These are phyloP conservation scores for Thereva nobilitata DNA, from an alignment of 2,888 invertebrate genomes.

Conservation along the genomic window DNA sequence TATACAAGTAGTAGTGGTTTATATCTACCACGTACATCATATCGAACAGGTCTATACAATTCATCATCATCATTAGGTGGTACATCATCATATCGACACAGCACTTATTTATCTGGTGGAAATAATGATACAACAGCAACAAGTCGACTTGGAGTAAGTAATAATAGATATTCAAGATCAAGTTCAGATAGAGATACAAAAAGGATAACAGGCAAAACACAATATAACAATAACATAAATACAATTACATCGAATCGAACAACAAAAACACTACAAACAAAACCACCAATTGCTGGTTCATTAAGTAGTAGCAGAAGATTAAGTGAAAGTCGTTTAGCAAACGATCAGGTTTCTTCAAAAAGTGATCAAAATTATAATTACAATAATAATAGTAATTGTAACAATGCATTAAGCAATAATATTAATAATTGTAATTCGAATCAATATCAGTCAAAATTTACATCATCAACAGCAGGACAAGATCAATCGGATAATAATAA, in stretches of 20 bases:
- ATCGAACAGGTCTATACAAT: slow-evolving; percentile 52
- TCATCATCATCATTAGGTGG: slow-evolving; percentile 45
- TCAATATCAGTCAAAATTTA: slow-evolving; percentile 7
- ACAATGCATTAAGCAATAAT: slow-evolving; percentile 19
- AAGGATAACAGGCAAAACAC: slow-evolving; percentile 39
- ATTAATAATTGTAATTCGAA: background rate
- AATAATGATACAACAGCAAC: slow-evolving; percentile 55
- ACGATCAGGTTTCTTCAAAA: slow-evolving; percentile 46
- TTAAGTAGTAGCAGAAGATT: slow-evolving; percentile 33
- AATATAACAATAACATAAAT: slow-evolving; percentile 39
- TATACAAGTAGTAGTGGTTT: slow-evolving; percentile 51
- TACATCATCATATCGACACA: slow-evolving; percentile 34
- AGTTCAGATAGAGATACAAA: slow-evolving; percentile 41
- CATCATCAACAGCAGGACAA: slow-evolving; percentile 38
- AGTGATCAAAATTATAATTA: slow-evolving; percentile 59
- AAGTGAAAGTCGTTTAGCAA: slow-evolving; percentile 32
- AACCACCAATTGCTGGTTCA: slow-evolving; percentile 40
- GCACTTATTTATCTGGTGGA: slow-evolving; percentile 42
- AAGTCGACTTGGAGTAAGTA: slow-evolving; percentile 59
- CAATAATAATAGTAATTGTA: slow-evolving; percentile 44
- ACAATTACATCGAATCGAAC: slow-evolving; percentile 37
- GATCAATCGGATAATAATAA: slow-evolving; percentile 39
- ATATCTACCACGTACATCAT: slow-evolving; percentile 45
- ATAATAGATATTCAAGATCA: slow-evolving; percentile 41
- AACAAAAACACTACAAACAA: slow-evolving; percentile 39